Evolutionary conservation across 2,888 invertebrate genomes (phyloP), one percentile per base, ranked within the genome.

Genomic region (Phorcus lineatus): DNA sequence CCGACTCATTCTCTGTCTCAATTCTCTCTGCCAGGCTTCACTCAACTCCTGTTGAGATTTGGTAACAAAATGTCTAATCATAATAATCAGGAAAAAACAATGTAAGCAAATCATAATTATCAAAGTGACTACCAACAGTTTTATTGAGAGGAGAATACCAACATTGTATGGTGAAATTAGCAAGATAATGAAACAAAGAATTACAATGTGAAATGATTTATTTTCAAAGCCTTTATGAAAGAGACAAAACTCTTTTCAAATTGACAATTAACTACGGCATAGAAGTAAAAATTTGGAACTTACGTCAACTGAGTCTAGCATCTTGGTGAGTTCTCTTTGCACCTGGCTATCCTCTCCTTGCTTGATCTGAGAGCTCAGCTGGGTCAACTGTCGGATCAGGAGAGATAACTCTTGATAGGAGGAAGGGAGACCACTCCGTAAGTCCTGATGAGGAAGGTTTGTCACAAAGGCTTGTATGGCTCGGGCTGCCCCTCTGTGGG

Each of bases 401-500:
- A 87, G 80, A 13, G 87, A 85, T 75, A 91, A 81, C 79, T 91
- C 91, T 55, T 86, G 86, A 85, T 89, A 91, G 40, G 86, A 84
- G 16, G 87, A 78, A 0, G 92, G 91, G 3, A 91, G 86, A 31
- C 91, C 90, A 53, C 82, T 77, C 9, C 84, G 82, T n/a, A 90
- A 81, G 70, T 89, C 87, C 53, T 89, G 88, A 75, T 86, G 84
- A 2, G 91, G 89, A 7, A 92, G 85, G 74, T 89, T 87, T 53
- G 85, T 87, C 0, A 90, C 88, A 78, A 91, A 90, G n/a, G 88
- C 83, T 83, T 91, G 91, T n/a, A 92, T 87, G 0, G 90, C 88
- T 74, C 90, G 81, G n/a, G 90, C 88, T 6, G 90, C 89, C 6
- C 89, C 90, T 19, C 91, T 83, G 79, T 91, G 89, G 19, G 90